Conservation (phyloP, 2,888 invertebrate species). For the Tiphia femorata region DNA sequence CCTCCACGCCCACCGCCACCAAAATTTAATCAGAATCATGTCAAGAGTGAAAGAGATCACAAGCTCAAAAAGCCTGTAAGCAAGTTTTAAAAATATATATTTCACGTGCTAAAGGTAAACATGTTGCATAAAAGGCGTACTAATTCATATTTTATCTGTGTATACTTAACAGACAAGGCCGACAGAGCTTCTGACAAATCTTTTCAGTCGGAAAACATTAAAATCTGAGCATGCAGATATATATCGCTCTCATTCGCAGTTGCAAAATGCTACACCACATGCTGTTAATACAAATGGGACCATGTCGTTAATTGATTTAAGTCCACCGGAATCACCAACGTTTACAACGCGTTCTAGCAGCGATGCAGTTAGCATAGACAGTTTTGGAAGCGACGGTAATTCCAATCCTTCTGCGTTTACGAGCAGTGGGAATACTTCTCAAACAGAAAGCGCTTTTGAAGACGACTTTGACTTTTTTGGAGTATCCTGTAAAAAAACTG, state of each 20-base stretch:
- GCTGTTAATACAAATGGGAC: constrained; percentile 40
- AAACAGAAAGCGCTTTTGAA: constrained; percentile 85
- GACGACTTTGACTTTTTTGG: constrained; percentile 84
- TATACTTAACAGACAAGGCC: constrained; percentile 55
- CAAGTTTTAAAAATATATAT: no score
- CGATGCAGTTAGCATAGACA: constrained; percentile 81
- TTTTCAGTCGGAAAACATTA: constrained; percentile 51
- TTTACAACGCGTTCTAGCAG: constrained; percentile 81
- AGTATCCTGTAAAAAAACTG: constrained; percentile 70
- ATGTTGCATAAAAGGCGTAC: neutral
- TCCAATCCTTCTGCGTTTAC: constrained; percentile 72
- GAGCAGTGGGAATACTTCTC: constrained; percentile 77
- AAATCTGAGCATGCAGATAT: constrained; percentile 27
- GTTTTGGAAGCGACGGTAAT: constrained; percentile 82
- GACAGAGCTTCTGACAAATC: constrained; percentile 59
- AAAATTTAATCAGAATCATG: constrained; percentile 65
- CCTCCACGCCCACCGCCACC: constrained; percentile 82
- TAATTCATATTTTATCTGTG: neutral
- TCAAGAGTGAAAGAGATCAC: constrained; percentile 50
- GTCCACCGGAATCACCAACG: constrained; percentile 82
- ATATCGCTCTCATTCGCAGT: constrained; percentile 22
- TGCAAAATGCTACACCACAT: constrained; percentile 29
- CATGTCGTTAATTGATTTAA: constrained; percentile 78
- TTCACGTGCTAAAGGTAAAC: neutral
- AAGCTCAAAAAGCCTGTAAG: constrained; percentile 60